phyloP scores from a whole-genome alignment of 2,797 vertebrate genomes.

The Emys orbicularis region DNA sequence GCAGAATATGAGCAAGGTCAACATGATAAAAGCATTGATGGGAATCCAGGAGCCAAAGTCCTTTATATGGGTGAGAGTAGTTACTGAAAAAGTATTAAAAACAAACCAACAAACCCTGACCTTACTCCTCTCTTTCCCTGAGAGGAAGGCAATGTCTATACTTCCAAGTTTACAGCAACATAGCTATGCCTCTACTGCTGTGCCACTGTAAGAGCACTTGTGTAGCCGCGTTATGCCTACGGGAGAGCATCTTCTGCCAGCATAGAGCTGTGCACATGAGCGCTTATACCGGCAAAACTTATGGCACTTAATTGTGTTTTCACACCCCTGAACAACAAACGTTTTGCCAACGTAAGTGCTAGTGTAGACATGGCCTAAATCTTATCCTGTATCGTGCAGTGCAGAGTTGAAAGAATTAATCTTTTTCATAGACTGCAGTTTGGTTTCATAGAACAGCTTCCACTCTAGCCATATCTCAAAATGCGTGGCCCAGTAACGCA shows the following conservation, averaged over 20 bases:
- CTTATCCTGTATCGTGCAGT: background rate
- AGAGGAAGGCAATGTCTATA: background rate
- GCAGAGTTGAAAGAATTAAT: slow-evolving; percentile 1
- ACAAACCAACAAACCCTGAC: background rate
- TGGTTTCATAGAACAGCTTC: background rate
- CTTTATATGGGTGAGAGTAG: background rate
- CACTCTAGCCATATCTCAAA: slow-evolving; percentile 10
- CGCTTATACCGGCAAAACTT: too few species aligned
- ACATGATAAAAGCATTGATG: rapidly evolving
- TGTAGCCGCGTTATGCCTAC: too few species aligned
- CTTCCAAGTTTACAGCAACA: too few species aligned
- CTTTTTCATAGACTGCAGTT: background rate
- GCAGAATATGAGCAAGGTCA: background rate
- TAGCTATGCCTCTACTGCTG: too few species aligned
- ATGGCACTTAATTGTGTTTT: too few species aligned
- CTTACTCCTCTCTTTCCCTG: slow-evolving; percentile 32
- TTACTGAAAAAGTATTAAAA: background rate
- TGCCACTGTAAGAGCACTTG: too few species aligned
- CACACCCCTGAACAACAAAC: too few species aligned
- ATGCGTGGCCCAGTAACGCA: slow-evolving; percentile 12
- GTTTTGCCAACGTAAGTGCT: too few species aligned
- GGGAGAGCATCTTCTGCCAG: too few species aligned
- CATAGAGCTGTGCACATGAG: too few species aligned
- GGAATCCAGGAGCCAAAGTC: background rate
- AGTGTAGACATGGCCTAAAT: background rate